A percentile compares a stretch with the other conserved stretches of the same genome.
Conservation (phyloP, 2,113 vertebrate species). For the Muscicapa adusta region DNA sequence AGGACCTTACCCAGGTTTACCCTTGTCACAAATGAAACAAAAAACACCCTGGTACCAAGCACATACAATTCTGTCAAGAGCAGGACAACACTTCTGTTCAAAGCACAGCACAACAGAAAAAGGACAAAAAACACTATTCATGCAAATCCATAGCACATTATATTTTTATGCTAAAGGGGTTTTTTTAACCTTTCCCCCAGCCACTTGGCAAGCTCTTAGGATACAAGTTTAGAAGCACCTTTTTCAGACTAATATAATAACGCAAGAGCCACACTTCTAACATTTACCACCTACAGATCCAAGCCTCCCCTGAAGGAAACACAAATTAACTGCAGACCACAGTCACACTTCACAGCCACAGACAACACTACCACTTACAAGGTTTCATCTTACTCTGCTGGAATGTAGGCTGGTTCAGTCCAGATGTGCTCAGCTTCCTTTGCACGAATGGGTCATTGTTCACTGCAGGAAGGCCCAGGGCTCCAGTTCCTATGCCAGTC, state of each 20-base stretch:
- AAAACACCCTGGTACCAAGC: not conserved
- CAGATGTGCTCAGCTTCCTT: constrained; percentile 97
- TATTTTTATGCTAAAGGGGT: not conserved
- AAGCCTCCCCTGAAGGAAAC: not conserved
- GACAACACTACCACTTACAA: constrained; percentile 93
- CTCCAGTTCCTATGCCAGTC: constrained; percentile 87
- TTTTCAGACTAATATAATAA: not conserved
- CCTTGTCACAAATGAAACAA: not conserved
- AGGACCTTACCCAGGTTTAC: not conserved
- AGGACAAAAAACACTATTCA: not conserved
- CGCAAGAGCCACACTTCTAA: not conserved
- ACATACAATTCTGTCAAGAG: not conserved
- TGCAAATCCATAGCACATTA: not conserved
- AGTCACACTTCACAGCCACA: constrained; percentile 86
- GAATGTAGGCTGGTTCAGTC: constrained; percentile 95
- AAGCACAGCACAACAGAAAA: not conserved
- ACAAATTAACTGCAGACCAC: constrained; percentile 67
- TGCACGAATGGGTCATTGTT: constrained; percentile 92
- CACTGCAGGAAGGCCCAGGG: constrained; percentile 88
- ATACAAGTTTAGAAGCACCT: not conserved
- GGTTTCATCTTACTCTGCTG: constrained; percentile 99
- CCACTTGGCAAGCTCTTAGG: not conserved
- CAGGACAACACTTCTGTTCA: not conserved
- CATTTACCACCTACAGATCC: not conserved
- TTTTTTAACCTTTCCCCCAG: fast-evolving